Evolutionary conservation across 2,888 invertebrate species (phyloP), one percentile per base, ranked within the genome.

Genomic region (Cynaeus angustus): DNA sequence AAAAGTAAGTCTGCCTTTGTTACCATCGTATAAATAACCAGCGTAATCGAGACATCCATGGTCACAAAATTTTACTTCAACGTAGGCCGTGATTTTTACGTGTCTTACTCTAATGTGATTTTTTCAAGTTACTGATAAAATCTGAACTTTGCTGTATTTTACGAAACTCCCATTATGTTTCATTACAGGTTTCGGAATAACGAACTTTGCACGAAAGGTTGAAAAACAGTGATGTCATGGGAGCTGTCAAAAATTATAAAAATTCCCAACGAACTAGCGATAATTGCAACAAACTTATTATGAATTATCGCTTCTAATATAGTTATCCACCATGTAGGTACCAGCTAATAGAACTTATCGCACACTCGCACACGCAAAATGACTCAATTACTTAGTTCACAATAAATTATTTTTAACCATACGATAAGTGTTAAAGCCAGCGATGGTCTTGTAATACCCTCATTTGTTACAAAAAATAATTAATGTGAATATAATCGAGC

Each of bases 361-460:
- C 41, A 41, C 41, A 12, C 2, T 41, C 41, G 41, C 41, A 41
- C 41, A 12, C 2, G 21, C 13, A 41, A 41, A 41, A 41, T 10
- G 10, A 41, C 41, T 41, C 41, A 41, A 41, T 41, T 41, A 41
- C 41, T 41, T 41, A n/a, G 13, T 2, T 6, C 13, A 12, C 12
- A 41, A 41, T 41, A 41, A 41, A 41, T 41, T 41, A 38, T 38
- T 38, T 38, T n/a, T 8, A 38, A 38, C n/a, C n/a, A n/a, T n/a
- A 41, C 13, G 41, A 41, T 41, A 41, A 41, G n/a, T 13, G 41
- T 7, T 21, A 41, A 41, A 41, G n/a, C 12, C 13, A 6, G n/a
- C 3, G 13, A 10, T 7, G 12, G 1, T 41, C 41, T 41, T 41
- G 13, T 41, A 12, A 12, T 21, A 21, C 21, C 21, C 21, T 3